Evolutionary conservation across 2,797 vertebrate species (phyloP).

Genomic region (Oreortyx pictus): DNA sequence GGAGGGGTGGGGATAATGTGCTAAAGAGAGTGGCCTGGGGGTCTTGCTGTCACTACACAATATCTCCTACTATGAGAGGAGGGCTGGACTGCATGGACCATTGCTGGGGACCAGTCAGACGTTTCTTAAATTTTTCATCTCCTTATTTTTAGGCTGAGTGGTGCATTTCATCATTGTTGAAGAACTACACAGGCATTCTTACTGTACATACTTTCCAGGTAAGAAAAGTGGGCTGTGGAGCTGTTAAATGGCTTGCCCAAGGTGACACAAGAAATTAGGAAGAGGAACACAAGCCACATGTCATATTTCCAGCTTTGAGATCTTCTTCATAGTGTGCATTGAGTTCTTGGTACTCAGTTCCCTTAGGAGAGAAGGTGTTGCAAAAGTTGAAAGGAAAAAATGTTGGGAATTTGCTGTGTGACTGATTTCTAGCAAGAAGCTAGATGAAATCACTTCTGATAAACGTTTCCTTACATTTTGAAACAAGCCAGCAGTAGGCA

Average conservation of each 20-base stretch:
- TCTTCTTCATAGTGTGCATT: not conserved
- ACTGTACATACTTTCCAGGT: not conserved
- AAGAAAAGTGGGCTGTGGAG: not conserved
- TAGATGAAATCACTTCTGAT: not conserved
- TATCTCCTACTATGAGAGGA: not conserved
- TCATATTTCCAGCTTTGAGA: not conserved
- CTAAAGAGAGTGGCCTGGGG: not conserved
- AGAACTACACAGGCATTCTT: not conserved
- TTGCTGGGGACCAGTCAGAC: rapidly evolving
- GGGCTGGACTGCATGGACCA: not conserved
- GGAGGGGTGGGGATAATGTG: not conserved
- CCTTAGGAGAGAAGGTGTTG: not conserved
- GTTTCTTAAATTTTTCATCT: not conserved
- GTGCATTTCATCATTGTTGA: not conserved
- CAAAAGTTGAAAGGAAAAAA: not conserved
- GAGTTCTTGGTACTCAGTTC: not conserved
- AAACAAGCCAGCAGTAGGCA: rapidly evolving
- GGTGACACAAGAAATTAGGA: not conserved
- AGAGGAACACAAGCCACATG: not conserved
- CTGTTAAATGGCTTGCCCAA: not conserved
- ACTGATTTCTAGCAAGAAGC: not conserved
- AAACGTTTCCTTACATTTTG: rapidly evolving
- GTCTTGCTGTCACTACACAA: not conserved
- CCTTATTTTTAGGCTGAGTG: not conserved
- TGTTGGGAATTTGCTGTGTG: not conserved